These are phyloP conservation scores for Anhinga anhinga DNA, from an alignment of 2,113 vertebrate genomes.

Conservation along the genomic window DNA sequence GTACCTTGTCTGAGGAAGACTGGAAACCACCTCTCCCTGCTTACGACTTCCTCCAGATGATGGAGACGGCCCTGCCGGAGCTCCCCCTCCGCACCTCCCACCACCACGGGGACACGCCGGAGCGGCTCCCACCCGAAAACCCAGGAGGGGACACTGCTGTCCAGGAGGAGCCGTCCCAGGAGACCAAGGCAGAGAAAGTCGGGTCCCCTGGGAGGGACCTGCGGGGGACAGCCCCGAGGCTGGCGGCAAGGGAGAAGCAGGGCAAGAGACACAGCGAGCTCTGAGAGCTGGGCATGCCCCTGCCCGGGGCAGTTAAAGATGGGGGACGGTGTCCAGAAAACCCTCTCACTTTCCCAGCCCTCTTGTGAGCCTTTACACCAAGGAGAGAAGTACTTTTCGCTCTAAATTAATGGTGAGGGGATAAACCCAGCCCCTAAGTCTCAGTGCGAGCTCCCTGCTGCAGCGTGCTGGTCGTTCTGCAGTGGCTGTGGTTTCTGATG, in stretches of 20 bases:
- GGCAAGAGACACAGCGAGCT: constrained; percentile 47
- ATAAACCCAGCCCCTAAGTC: not conserved
- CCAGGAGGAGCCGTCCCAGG: not conserved
- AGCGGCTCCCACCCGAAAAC: not conserved
- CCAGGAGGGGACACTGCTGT: not conserved
- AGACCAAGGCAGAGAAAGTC: not conserved
- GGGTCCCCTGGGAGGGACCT: constrained; percentile 13
- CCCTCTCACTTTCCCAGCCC: not conserved
- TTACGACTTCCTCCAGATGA: constrained; percentile 86
- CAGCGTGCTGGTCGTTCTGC: not conserved
- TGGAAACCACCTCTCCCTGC: constrained; percentile 85
- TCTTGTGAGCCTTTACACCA: not conserved
- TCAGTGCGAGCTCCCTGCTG: not conserved
- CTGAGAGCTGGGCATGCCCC: not conserved
- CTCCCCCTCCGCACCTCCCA: constrained; percentile 25
- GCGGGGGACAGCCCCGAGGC: constrained; percentile 30
- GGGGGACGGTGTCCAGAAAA: not conserved
- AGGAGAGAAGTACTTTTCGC: not conserved
- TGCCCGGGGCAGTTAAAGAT: rapidly evolving
- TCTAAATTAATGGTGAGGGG: not conserved
- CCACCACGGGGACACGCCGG: not conserved
- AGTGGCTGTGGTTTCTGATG: not conserved
- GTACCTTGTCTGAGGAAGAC: constrained; percentile 74
- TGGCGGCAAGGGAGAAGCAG: constrained; percentile 35
- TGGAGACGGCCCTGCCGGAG: constrained; percentile 74